These are phyloP conservation scores for Phenganax stokvisi DNA, from an alignment of 92 coral and sea anemone species.

Conservation along the genomic window DNA sequence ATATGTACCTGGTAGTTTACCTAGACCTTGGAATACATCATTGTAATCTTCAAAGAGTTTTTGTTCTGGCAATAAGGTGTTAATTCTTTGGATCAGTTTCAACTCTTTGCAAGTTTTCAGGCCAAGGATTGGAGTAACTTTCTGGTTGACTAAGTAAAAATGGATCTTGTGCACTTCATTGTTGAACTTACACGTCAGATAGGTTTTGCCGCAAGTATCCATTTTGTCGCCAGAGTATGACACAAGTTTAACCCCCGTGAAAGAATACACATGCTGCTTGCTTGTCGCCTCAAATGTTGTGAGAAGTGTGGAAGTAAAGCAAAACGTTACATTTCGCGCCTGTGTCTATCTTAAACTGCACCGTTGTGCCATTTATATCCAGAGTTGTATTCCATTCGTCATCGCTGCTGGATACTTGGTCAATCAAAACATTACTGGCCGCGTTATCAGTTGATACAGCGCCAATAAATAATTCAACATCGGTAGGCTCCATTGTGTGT, in stretches of 20 bases:
- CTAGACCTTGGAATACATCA: background rate
- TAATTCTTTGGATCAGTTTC: constrained; percentile 24
- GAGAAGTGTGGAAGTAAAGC: too few relatives aligned
- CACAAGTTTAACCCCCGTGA: background rate
- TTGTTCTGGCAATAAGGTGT: constrained; percentile 13
- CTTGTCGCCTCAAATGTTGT: too few relatives aligned
- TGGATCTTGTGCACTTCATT: constrained; percentile 1
- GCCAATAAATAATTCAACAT: constrained; percentile 3
- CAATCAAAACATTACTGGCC: background rate
- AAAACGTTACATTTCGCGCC: constrained; percentile 39
- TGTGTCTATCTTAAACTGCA: constrained; percentile 30
- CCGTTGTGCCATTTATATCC: constrained; percentile 7
- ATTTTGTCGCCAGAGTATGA: constrained; percentile 44
- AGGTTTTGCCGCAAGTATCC: constrained; percentile 27
- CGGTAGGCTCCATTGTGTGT: constrained; percentile 8
- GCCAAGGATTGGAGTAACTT: constrained; percentile 10
- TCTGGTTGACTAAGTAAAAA: constrained; percentile 30
- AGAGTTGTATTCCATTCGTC: constrained; percentile 37
- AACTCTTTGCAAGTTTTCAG: constrained; percentile 18
- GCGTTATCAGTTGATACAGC: background rate
- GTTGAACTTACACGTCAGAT: constrained; percentile 9
- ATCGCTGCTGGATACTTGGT: background rate
- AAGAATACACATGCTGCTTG: too few relatives aligned
- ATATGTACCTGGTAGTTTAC: constrained; percentile 28
- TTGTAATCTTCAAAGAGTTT: background rate